Base-by-base conservation (phyloP, 2,113 vertebrate species). In the Polypterus senegalus region DNA sequence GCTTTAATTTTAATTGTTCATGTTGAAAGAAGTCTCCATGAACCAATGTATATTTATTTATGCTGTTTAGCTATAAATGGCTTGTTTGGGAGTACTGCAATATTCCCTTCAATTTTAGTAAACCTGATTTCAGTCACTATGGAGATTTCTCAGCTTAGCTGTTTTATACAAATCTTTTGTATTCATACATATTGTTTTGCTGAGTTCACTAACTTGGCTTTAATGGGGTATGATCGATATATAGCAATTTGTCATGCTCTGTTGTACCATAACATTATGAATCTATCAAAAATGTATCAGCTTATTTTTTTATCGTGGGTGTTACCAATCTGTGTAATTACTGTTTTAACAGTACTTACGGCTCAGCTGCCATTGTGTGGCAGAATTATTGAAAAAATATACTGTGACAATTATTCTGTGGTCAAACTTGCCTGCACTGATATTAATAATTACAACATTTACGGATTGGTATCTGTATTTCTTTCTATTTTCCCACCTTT, bases 171-270 rank as follows among this genome's bases (percentile, higher is more conserved):
- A 65, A 66, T 72, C 27, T 79, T 57, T 59, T 71, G 65, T 6
- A 11, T 79, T 48, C 75, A 78, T 59, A 77, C 76, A 1, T 79
- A 66, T 58, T 71, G 54, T 57, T 61, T 68, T 9, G 65, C 51
- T 49, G 77, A 81, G 59, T 73, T 78, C 54, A 75, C 67, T 6
- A 79, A 74, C 60, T 61, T 81, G 5, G 74, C 74, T 53, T 65
- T 54, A 3, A 79, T 79, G 79, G 72, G 73, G 53, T 81, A 79
- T 46, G 79, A 78, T 57, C 68, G 76, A 5, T 81, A 78, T 52
- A 44, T 76, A 9, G 76, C 79, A 1, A 70, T 81, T 60, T 79
- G 79, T 51, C 51, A 63, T n/a, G 77, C 77, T 1, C 66, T 81
- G 57, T 66, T 65, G n/a, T 78, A 81, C 66, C 70, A 75, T 27